These are phyloP conservation scores for Pygoscelis adeliae DNA, from an alignment of 2,113 vertebrate genomes.

Conservation along the genomic window DNA sequence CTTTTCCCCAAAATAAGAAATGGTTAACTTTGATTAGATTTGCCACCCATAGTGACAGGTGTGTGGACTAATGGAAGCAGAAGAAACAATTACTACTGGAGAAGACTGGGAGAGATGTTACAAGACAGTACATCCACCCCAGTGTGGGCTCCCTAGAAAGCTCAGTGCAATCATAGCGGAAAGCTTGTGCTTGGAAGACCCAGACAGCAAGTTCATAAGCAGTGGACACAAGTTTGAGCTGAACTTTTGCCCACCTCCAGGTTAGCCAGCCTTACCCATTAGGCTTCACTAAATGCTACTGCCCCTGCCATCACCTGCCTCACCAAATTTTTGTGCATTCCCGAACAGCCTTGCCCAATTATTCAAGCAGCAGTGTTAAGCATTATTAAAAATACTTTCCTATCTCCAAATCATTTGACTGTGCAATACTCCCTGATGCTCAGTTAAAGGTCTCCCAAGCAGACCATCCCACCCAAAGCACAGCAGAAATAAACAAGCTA, in stretches of 20 bases:
- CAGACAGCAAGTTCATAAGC: not conserved
- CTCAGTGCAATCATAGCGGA: not conserved
- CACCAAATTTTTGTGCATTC: not conserved
- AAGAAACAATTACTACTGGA: not conserved
- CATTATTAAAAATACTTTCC: slow-evolving; percentile 16
- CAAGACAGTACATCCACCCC: not conserved
- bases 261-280: not conserved
- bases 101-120: not conserved
- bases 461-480: slow-evolving; percentile 5
- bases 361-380: not conserved
- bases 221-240: not conserved
- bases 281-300: not conserved
- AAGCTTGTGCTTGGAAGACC: not conserved
- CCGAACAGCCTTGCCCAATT: not conserved
- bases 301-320: not conserved
- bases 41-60: not conserved
- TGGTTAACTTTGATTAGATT: not conserved
- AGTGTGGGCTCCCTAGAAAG: not conserved
- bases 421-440: slow-evolving; percentile 11
- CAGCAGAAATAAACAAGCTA: slow-evolving; percentile 40
- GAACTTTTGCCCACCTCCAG: not conserved
- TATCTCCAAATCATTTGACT: not conserved
- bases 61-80: not conserved
- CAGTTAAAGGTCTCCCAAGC: slow-evolving; percentile 38
- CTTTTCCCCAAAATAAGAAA: not conserved